Conservation (phyloP, 2,888 invertebrate genomes). For the Yponomeuta malinellus region DNA sequence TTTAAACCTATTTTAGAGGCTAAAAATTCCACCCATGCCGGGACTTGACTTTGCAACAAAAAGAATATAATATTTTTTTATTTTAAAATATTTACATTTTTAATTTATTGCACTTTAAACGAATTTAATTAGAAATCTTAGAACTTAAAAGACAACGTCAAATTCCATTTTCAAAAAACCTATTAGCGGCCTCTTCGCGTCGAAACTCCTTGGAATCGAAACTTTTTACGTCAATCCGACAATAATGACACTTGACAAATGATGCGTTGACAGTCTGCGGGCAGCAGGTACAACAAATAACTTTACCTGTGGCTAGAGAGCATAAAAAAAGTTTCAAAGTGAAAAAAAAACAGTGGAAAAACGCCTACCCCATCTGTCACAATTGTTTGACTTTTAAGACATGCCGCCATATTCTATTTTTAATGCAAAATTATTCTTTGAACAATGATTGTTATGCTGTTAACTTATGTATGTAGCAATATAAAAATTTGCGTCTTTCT, state of each 20-base stretch:
- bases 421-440: not conserved
- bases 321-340: not conserved
- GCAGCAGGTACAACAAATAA: slow-evolving; percentile 13
- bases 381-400: not conserved
- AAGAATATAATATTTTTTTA: too few species aligned
- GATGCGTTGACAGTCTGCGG: slow-evolving; percentile 21
- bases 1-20: too few species aligned
- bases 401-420: not conserved
- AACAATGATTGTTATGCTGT: not conserved
- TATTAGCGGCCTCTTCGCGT: not conserved
- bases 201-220: not conserved
- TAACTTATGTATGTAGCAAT: too few species aligned
- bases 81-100: too few species aligned
- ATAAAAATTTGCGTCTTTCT: too few species aligned
- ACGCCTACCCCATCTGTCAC: not conserved
- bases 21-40: too few species aligned
- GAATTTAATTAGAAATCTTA: too few species aligned
- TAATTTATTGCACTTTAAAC: too few species aligned
- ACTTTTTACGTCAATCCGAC: slow-evolving; percentile 4
- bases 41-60: too few species aligned
- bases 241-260: slow-evolving; percentile 15
- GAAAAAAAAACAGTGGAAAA: not conserved
- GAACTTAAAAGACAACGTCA: too few species aligned
- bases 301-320: slow-evolving; percentile 7
- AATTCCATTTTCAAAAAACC: not conserved